phyloP scores from a whole-genome alignment of 2,888 invertebrate genomes.

The Ferdinandea cuprea region DNA sequence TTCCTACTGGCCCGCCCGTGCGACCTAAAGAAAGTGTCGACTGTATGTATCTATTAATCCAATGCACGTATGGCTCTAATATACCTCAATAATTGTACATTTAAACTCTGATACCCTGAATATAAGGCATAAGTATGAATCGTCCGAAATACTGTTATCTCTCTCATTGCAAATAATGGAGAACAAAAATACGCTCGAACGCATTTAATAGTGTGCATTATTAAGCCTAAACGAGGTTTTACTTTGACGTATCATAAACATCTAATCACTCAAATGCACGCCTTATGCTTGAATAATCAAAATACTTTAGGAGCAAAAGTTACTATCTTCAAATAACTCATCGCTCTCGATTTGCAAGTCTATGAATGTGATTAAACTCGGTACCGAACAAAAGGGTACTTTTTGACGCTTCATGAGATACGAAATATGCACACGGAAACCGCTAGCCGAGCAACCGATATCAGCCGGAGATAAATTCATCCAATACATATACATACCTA shows the following conservation, averaged over 20 bases:
- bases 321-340: slow-evolving; percentile 56
- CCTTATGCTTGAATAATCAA: slow-evolving; percentile 76
- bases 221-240: slow-evolving; percentile 13
- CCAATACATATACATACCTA: slow-evolving; percentile 3
- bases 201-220: background rate
- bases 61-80: no score
- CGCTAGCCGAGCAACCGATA: slow-evolving; percentile 38
- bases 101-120: no score
- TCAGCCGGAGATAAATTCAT: slow-evolving; percentile 17
- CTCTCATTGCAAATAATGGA: slow-evolving; percentile 2
- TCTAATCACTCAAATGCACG: slow-evolving; percentile 77
- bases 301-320: slow-evolving; percentile 48
- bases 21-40: no score
- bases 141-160: background rate
- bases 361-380: slow-evolving; percentile 48
- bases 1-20: no score
- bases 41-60: no score
- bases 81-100: no score
- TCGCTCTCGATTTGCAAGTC: slow-evolving; percentile 59
- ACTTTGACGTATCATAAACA: slow-evolving; percentile 41
- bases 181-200: background rate
- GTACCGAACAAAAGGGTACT: slow-evolving; percentile 43
- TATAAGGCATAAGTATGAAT: background rate
- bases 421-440: slow-evolving; percentile 34
- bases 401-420: slow-evolving; percentile 49